Base-by-base conservation (phyloP, 2,797 vertebrate genomes). In the Chiroxiphia lanceolata region DNA sequence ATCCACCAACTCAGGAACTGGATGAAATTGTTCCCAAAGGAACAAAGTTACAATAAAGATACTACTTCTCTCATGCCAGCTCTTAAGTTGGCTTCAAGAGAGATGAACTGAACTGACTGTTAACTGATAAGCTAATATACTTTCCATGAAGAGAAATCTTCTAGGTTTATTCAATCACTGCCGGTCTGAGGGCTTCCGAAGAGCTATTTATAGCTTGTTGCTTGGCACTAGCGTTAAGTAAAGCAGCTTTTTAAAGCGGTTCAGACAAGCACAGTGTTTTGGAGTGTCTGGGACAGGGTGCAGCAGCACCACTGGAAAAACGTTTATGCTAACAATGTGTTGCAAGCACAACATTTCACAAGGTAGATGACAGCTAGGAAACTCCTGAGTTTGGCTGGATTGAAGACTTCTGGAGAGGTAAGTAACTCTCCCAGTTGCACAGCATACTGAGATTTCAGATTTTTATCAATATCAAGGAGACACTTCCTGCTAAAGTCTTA, bases 121-220 rank as follows among this genome's bases (percentile, higher is more conserved):
- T 77, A 91, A 84, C 51, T 3, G 27, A 64, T 74, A 90, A 90
- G 59, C 33, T 63, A 63, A 48, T 14, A 33, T 59, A 80, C n/a
- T 90, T 87, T 60, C 74, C 74, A 87, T 68, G 13, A 89, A 86
- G 67, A 45, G 25, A 69, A 84, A n/a, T 56, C 45, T 31, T 82
- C 34, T 31, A 74, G 42, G 77, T 51, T 95, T 95, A 79, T 65
- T 90, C 61, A 92, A 69, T 17, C 1, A 5, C 2, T 90, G 54
- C 42, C 64, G 85, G 50, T 47, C 23, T 51, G 3, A 84, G 27
- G 10, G 34, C 60, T 95, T 96, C 50, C 45, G 86, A 92, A 44
- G 83, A 34, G 26, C n/a, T 84, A 87, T 87, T 90, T 89, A 92
- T 61, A 94, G 74, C 53, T 72, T 85, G 34, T 34, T 87, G 54